Evolutionary conservation across 2,888 invertebrate genomes (phyloP), one percentile per base, ranked within the genome.

Genomic region (Pristionchus fissidentatus): DNA sequence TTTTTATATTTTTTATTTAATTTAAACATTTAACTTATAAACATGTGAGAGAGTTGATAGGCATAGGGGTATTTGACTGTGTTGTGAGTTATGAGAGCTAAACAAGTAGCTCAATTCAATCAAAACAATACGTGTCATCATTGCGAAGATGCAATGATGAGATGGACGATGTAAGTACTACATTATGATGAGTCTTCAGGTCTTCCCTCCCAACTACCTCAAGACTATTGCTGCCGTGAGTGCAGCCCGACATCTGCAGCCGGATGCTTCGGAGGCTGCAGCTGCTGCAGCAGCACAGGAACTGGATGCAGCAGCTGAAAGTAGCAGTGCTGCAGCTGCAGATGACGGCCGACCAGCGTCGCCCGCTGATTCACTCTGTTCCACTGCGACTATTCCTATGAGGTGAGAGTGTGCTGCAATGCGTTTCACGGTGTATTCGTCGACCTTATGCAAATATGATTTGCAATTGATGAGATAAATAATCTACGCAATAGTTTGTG

Each of bases 181-280:
- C 4, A 35, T 5, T 7, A 15, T 29, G 29, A 26, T 19, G 57
- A 29, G 29, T 38, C 35, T n/a, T 62, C 79, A 79, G 79, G 55
- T 79, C 57, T 79, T 79, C 79, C 79, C 79, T 3, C 57, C 79
- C 38, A 79, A 79, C 79, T 79, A 79, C 57, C 57, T 57, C 22
- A n/a, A 35, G 79, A 29, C 57, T 35, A 41, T 79, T n/a, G n/a
- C 55, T 2, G 19, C 62, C 13, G 8, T n/a, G 19, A 15, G n/a
- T n/a, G 19, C 62, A n/a, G 46, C 52, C 29, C 32, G 77, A 46
- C 32, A 46, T n/a, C 38, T 32, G 60, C 60, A 29, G 70, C n/a
- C n/a, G n/a, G n/a, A n/a, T n/a, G n/a, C n/a, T n/a, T n/a, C n/a
- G n/a, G n/a, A n/a, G n/a, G 22, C 13, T 13, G 10, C 52, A 19